phyloP scores from a whole-genome alignment of 2,797 vertebrate genomes.

The Pyrrhura leucotis region DNA sequence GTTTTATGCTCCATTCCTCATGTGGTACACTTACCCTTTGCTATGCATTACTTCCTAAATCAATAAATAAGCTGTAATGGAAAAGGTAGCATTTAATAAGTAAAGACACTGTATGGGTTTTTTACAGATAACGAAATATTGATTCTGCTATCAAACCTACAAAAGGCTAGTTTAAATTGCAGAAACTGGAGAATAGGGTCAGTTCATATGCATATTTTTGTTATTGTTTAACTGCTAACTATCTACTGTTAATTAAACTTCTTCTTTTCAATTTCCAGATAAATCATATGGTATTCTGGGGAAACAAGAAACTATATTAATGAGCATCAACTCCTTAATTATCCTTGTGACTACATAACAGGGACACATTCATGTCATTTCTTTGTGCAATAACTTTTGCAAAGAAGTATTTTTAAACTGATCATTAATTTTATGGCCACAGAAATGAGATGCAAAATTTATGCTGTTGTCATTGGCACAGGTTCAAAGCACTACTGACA shows the following conservation, averaged over 20 bases:
- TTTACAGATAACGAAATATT: slow-evolving; percentile 20
- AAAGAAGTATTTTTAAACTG: slow-evolving; percentile 87
- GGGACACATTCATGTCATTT: slow-evolving; percentile 80
- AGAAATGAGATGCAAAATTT: slow-evolving; percentile 86
- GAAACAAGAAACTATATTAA: slow-evolving; percentile 78
- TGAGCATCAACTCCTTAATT: slow-evolving; percentile 80
- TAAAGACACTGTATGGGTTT: not conserved
- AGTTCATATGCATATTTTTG: slow-evolving; percentile 12
- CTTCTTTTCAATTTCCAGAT: slow-evolving; percentile 65
- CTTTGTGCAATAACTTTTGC: slow-evolving; percentile 82
- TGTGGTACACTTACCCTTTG: slow-evolving; percentile 26
- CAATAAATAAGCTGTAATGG: slow-evolving; percentile 61
- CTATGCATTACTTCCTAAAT: slow-evolving; percentile 37
- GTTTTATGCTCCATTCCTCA: not conserved
- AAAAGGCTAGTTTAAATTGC: slow-evolving; percentile 46
- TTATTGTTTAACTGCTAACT: slow-evolving; percentile 64
- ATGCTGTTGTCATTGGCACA: slow-evolving; percentile 86
- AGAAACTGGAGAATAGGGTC: slow-evolving; percentile 43
- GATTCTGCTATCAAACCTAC: slow-evolving; percentile 44
- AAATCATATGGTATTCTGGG: slow-evolving; percentile 72
- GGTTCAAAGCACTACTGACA: slow-evolving; percentile 82
- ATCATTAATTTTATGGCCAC: slow-evolving; percentile 86
- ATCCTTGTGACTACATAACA: slow-evolving; percentile 78
- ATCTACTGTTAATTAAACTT: slow-evolving; percentile 74
- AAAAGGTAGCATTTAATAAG: slow-evolving; percentile 60